Evolutionary conservation across 2,113 vertebrate species (phyloP), one percentile per base, ranked within the genome.

Genomic region (Shinisaurus crocodilurus): DNA sequence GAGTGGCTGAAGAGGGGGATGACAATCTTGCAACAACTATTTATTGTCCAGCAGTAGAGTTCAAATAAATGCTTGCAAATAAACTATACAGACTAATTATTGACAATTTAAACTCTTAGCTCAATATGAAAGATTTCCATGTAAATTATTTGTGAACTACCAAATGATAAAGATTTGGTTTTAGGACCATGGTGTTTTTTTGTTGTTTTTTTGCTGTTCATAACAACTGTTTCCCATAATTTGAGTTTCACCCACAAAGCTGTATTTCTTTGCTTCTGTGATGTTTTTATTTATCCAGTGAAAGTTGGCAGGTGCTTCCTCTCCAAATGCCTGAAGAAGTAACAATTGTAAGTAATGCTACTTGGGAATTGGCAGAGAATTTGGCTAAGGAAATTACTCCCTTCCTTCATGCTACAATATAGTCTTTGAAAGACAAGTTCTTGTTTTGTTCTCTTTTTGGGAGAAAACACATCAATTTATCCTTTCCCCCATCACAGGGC

Each of bases 261-360:
- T 92, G 27, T 84, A 20, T 90, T 34, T 92, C 29, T 92, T 67
- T 85, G 81, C 81, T 92, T 82, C 54, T 63, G 80, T 37, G 32
- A 82, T 82, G 60, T 79, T 18, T 92, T 50, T 90, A 40, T 88
- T 85, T 74, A 32, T 89, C 79, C 92, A 90, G 82, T 92, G 87
- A 88, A 91, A 92, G 90, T 94, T 95, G 92, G 93, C 94, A 96
- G 94, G 94, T 95, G 92, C 86, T 94, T 63, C 82, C 89, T 94
- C 72, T 67, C 82, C 63, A 88, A 67, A 69, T 37, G 60, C 60
- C 32, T 48, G 23, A 90, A 1, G 80, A 83, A 93, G 69, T 13
- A 69, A 89, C 90, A 92, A 82, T 29, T 95, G 75, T 93, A 74
- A 96, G 67, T 89, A 86, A 83, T 87, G 90, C 91, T 94, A 88